Evolutionary conservation across 1,140 invertebrate genomes (phyloP), one percentile per base, ranked within the genome.

Genomic region (Neotoxoptera formosana): DNA sequence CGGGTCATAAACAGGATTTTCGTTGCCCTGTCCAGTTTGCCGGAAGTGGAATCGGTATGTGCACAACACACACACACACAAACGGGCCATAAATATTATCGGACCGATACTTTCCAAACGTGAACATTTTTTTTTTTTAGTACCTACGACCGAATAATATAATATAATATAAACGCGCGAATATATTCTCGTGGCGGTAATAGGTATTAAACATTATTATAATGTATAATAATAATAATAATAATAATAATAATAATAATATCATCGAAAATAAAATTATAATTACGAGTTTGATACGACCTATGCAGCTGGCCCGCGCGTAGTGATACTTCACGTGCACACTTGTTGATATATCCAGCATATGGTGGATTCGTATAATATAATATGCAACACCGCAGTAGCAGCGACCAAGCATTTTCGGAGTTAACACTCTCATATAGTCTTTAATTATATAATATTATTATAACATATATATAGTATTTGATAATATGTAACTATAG

Each of bases 71-170:
- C 14, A 51, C 2, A 4, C 7, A 53, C 4, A 87, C 45, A 48
- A 48, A 87, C 47, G n/a, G 30, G 30, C 86, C 86, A 87, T 87
- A 87, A 87, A 87, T 87, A 87, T 34, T n/a, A n/a, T n/a, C 45
- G 47, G 30, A 34, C 47, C 86, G 30, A 87, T 48, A 87, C 86
- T 87, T 87, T 87, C 86, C 86, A 87, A 87, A 87, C 47, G 47
- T 87, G 30, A 87, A 87, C 45, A 87, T 48, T 51, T 87, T 47
- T 87, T n/a, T 48, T 51, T 87, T 86, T 30, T 47, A 30, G 45
- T n/a, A n/a, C n/a, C n/a, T n/a, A 48, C 30, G 47, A n/a, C 86
- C 30, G 51, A 87, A 87, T 84, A 53, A 25, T 21, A 67, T 76
- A n/a, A 67, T 76, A n/a, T 41, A 41, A 41, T n/a, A 87, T 21